phyloP scores from a whole-genome alignment of 1,140 invertebrate genomes.

The Bombus breviceps region DNA sequence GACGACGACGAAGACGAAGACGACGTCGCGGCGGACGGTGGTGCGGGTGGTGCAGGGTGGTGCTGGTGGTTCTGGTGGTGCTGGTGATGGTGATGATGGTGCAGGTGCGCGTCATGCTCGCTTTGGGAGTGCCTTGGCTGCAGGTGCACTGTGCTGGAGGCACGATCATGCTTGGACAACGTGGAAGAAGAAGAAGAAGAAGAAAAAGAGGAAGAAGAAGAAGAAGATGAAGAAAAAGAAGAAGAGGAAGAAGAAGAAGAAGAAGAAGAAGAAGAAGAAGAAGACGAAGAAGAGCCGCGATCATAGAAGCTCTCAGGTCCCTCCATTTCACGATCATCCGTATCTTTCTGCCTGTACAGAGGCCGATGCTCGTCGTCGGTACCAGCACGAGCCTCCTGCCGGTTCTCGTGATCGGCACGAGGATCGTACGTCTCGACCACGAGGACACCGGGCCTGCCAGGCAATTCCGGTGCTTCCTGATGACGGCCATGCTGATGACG shows the following conservation, averaged over 20 bases:
- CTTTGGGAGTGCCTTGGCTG: conserved; percentile 74
- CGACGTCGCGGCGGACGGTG: conserved; percentile 65
- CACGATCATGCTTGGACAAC: conserved; percentile 78
- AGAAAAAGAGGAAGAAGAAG: conserved; percentile 63
- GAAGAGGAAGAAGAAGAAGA: conserved; percentile 67
- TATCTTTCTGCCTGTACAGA: conserved; percentile 40
- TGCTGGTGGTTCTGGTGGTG: conserved; percentile 76
- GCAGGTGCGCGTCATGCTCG: conserved; percentile 77
- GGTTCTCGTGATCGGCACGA: conserved; percentile 70
- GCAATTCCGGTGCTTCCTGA: conserved; percentile 72
- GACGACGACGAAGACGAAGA: conserved; percentile 35
- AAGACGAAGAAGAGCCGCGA: conserved; percentile 65
- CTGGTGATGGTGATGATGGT: conserved; percentile 73
- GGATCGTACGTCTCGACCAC: conserved; percentile 68
- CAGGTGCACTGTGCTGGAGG: conserved; percentile 76
- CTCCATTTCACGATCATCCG: conserved; percentile 64
- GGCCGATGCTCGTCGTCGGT: conserved; percentile 48
- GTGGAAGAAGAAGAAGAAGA: conserved; percentile 71
- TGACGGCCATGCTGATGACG: conserved; percentile 70
- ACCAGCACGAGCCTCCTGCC: conserved; percentile 53
- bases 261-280: conserved; percentile 66
- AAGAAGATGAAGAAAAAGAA: conserved; percentile 64
- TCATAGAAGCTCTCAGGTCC: conserved; percentile 62
- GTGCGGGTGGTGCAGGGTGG: conserved; percentile 71
- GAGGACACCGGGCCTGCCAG: conserved; percentile 70